These are phyloP conservation scores for Channa maculata DNA, from an alignment of 2,113 vertebrate species.

Conservation along the genomic window DNA sequence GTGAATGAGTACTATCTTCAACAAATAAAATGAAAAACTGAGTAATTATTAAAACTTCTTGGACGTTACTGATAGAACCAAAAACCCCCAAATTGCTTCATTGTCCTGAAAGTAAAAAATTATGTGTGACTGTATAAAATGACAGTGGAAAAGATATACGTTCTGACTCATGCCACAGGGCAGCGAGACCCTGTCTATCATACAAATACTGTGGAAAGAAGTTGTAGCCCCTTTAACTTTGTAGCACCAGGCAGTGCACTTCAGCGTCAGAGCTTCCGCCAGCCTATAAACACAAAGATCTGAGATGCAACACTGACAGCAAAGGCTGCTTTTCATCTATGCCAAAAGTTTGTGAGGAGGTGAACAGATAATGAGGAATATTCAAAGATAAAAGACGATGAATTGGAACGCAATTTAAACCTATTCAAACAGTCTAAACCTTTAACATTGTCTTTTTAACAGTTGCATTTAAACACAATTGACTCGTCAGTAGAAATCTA, in stretches of 20 bases:
- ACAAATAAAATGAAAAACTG: background rate
- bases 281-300: constrained; percentile 41
- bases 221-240: constrained; percentile 36
- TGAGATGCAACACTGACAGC: constrained; percentile 47
- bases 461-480: constrained; percentile 3
- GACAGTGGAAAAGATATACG: constrained; percentile 2
- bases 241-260: constrained; percentile 30
- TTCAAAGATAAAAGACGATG: constrained; percentile 22
- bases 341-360: constrained; percentile 43
- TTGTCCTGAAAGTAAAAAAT: background rate
- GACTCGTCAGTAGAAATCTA: background rate
- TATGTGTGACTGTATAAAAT: background rate
- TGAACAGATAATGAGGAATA: constrained; percentile 39
- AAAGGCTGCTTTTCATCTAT: constrained; percentile 38
- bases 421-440: constrained; percentile 17
- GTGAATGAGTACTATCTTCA: too few species aligned
- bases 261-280: constrained; percentile 19
- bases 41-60: background rate
- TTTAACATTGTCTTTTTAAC: constrained; percentile 14
- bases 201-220: constrained; percentile 5
- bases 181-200: constrained; percentile 10
- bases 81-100: too few species aligned
- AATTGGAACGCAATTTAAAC: constrained; percentile 43
- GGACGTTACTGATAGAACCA: too few species aligned
- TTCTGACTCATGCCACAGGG: constrained; percentile 21